A percentile compares a stretch with the other conserved stretches of the same genome.
Conservation (phyloP, 1,140 invertebrate genomes). For the Drosophila truncata region DNA sequence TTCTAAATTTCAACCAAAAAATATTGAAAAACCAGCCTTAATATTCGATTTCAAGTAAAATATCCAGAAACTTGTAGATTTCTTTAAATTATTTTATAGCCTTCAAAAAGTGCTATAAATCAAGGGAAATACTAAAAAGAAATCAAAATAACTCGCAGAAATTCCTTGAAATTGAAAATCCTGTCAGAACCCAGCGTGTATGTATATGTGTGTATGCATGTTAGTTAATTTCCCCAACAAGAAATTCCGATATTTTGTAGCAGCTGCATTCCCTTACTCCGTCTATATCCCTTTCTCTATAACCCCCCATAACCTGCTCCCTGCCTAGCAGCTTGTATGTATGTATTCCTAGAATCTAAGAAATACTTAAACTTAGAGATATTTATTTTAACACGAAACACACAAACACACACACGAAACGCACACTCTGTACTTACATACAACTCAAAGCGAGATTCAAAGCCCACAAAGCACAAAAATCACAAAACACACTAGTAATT, state of each 20-base stretch:
- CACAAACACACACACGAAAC: constrained; percentile 21
- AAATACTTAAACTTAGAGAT: constrained; percentile 71
- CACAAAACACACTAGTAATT: constrained; percentile 72
- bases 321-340: constrained; percentile 76
- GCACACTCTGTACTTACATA: constrained; percentile 69
- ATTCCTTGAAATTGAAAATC: not conserved
- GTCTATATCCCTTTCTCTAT: not conserved
- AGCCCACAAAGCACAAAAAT: constrained; percentile 19
- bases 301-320: not conserved
- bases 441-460: constrained; percentile 56
- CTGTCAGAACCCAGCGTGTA: constrained; percentile 16
- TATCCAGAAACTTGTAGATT: not conserved
- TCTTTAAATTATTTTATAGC: not conserved
- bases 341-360: constrained; percentile 70
- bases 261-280: constrained; percentile 45
- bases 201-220: constrained; percentile 57
- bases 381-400: constrained; percentile 73
- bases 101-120: not conserved
- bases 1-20: not conserved
- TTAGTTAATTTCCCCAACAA: constrained; percentile 52
- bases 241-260: constrained; percentile 43
- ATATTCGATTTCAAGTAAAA: not conserved
- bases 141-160: not conserved
- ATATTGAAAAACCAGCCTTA: rapidly evolving
- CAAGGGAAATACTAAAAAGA: not conserved